Evolutionary conservation across 2,888 invertebrate genomes (phyloP).

Genomic region (Orthosia gracilis): DNA sequence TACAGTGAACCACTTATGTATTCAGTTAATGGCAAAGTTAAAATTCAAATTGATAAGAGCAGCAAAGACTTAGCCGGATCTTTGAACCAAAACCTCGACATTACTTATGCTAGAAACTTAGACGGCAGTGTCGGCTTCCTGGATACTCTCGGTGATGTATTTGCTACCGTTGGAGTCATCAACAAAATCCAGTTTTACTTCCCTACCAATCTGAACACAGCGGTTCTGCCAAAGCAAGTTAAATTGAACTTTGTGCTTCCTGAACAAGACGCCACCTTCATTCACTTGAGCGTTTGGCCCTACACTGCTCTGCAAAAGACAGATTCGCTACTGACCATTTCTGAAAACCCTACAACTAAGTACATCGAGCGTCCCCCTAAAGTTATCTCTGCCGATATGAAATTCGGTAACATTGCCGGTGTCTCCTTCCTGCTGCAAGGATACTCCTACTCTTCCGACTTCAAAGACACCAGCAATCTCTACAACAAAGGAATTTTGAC

Average conservation of each 20-base stretch:
- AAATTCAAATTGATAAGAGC: constrained; percentile 46
- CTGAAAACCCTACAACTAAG: constrained; percentile 85
- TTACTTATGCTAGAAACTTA: constrained; percentile 89
- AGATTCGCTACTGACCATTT: constrained; percentile 87
- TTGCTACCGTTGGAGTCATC: constrained; percentile 92
- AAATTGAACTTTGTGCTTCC: constrained; percentile 86
- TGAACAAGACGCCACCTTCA: constrained; percentile 87
- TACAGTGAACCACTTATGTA: constrained; percentile 90
- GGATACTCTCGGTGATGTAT: constrained; percentile 91
- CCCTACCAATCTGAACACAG: constrained; percentile 89
- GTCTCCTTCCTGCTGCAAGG: constrained; percentile 88
- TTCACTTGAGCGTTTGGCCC: constrained; percentile 92
- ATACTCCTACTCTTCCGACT: constrained; percentile 88
- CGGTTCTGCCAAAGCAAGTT: constrained; percentile 83
- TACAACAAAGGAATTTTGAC: constrained; percentile 67
- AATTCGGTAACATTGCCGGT: constrained; percentile 88
- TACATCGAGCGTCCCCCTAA: constrained; percentile 79
- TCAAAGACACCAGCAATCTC: constrained; percentile 78
- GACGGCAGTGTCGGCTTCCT: constrained; percentile 92
- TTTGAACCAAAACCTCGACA: constrained; percentile 84
- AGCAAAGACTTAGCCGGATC: constrained; percentile 69
- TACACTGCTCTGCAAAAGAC: constrained; percentile 92
- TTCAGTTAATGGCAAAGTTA: constrained; percentile 80
- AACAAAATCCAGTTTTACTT: constrained; percentile 91
- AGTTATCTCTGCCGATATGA: constrained; percentile 75